Percentiles rank a stretch among this genome's conserved stretches.
phyloP scores from a whole-genome alignment of 2,888 invertebrate genomes.

The Sympetrum striolatum region DNA sequence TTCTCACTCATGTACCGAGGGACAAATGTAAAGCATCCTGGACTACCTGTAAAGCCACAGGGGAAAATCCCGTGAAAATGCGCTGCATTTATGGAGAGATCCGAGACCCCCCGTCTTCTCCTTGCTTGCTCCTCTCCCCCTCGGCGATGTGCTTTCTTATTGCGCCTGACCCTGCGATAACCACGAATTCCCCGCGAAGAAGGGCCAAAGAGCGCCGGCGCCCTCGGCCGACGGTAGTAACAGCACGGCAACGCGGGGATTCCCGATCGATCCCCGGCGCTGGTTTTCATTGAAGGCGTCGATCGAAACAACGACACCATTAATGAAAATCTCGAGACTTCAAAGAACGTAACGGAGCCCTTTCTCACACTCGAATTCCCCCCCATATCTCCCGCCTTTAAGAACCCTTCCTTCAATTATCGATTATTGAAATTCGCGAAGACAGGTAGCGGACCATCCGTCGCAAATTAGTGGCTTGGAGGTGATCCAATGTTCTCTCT shows the following conservation, averaged over 20 bases:
- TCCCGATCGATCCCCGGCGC: conserved; percentile 58
- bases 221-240: background rate
- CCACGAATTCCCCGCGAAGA: conserved; percentile 11
- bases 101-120: background rate
- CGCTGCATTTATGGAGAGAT: background rate
- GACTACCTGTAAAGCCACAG: too few relatives aligned
- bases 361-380: background rate
- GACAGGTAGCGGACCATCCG: background rate
- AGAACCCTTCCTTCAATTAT: background rate
- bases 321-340: conserved; percentile 36
- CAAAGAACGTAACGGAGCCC: conserved; percentile 14
- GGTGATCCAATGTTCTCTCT: background rate
- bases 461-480: background rate
- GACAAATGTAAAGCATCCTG: too few relatives aligned
- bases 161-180: conserved; percentile 33
- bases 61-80: too few relatives aligned
- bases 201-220: conserved; percentile 19
- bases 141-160: conserved; percentile 25
- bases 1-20: background rate
- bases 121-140: background rate
- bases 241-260: conserved; percentile 48
- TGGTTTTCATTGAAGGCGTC: conserved; percentile 34
- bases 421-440: background rate
- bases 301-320: conserved; percentile 42
- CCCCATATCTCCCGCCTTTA: background rate